Base-by-base conservation (phyloP, 1,140 invertebrate species). In the Lasioglossum albipes region DNA sequence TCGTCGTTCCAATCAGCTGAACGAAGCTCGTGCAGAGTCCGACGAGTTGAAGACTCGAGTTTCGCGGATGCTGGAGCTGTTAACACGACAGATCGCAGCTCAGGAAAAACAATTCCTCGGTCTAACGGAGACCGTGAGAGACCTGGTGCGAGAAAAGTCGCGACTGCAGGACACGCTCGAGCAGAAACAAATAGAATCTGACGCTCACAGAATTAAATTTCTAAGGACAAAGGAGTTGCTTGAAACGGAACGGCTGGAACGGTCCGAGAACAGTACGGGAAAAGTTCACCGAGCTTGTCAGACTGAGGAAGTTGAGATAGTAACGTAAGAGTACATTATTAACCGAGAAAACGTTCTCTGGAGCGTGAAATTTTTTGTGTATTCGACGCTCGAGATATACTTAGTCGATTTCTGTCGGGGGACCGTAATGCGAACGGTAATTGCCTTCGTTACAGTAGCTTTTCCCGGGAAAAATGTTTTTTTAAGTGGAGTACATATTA, bases 21-120 rank as follows among this genome's bases (percentile, higher is more conserved):
- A 52, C 0, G 67, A 83, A 7, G 83, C 84, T 20, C 81, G 66
- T 0, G 45, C 79, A 0, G 85, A 90, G 45, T 12, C 80, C 54
- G 88, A 84, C 54, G 84, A 89, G 42, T 67, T 90, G 65, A 82
- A 81, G 62, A 70, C 85, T 72, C 86, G 87, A 45, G 89, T 85
- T 12, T 82, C 84, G 7, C 81, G 84, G 45, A 85, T 86, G 2
- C 74, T 92, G 12, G 88, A 91, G 27, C 52, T 85, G 61, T 64
- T 91, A 54, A 84, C 79, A 9, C 69, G 70, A 31, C 90, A 91
- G 83, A 87, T 91, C 45, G 71, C 81, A 65, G 71, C 67, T 12
- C 90, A 90, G 73, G 88, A 90, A 69, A 84, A 68, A 65, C 84
- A 91, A 84, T 90, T 88, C 77, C 73, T 88, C 6, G 84, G 89